Base-by-base conservation (phyloP, 2,797 vertebrate species). In the Percopsis omiscomaycus region DNA sequence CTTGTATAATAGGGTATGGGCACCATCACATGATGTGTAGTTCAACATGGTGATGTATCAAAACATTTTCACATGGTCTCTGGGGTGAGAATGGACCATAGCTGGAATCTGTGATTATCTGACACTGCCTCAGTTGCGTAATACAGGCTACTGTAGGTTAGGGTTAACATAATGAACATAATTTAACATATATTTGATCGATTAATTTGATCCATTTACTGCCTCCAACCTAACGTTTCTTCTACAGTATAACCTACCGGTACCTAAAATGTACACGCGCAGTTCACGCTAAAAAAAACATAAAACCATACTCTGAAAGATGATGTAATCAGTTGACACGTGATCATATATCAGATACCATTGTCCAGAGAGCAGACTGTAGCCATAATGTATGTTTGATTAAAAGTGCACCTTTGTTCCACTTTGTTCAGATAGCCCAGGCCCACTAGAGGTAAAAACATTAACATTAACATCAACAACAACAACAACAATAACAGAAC, bases 1-100 rank as follows among this genome's bases (percentile, higher is more conserved):
- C 45, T 28, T 10, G 10, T 1, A 32, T 12, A 13, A 49, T 15
- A 47, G 28, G 47, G 3, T 48, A 14, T 51, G n/a, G 12, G 16
- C 11, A 12, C 16, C 15, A 37, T n/a, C 49, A 15, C 37, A 16
- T 37, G 14, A 28, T 51, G 32, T 8, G 5, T 30, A 56, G 32
- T 44, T 37, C 28, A 15, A 14, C 10, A 2, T 29, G 32, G 49
- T 59, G 56, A 59, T 66, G 37, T 53, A 27, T 27, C 4, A 15
- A 27, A 66, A 52, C 16, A 59, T 14, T 51, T 58, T 42, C 47
- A 16, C 63, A 49, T 48, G 53, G 14, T 56, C 62, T 37, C 51
- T 56, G 45, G 37, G 14, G n/a, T n/a, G 30, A 10, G 14, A 32
- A 45, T 14, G n/a, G 2, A 15, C 11, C 27, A 55, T 11, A 53